Evolutionary conservation across 64 coral and sea anemone genomes (phyloP).

Genomic region (Montipora foliosa): DNA sequence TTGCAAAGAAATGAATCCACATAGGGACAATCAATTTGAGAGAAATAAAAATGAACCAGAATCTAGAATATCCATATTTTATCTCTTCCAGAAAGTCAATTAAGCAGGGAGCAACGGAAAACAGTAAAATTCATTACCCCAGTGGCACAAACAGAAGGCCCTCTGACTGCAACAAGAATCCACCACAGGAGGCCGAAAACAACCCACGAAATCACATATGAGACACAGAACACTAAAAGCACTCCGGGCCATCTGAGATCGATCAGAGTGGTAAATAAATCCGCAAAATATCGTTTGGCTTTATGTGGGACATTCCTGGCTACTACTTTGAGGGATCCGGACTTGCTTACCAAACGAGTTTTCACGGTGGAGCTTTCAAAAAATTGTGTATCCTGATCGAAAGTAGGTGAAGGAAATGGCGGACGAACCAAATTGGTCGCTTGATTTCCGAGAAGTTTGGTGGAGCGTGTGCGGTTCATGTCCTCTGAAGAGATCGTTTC

Average conservation of each 20-base stretch:
- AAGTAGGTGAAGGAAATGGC: conserved; percentile 21
- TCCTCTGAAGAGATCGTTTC: conserved; percentile 10
- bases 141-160: conserved; percentile 70
- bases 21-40: too few relatives aligned
- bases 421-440: not conserved
- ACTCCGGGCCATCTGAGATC: conserved; percentile 86
- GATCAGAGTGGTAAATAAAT: conserved; percentile 90
- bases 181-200: conserved; percentile 88
- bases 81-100: too few relatives aligned
- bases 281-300: conserved; percentile 77
- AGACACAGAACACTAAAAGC: conserved; percentile 66
- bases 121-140: conserved; percentile 44
- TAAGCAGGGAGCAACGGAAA: too few relatives aligned
- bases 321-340: conserved; percentile 70
- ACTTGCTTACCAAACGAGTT: conserved; percentile 80
- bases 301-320: conserved; percentile 76
- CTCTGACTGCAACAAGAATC: conserved; percentile 73
- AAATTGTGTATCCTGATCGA: not conserved
- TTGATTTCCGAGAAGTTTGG: not conserved
- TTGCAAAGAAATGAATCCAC: too few relatives aligned
- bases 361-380: conserved; percentile 14
- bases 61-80: too few relatives aligned
- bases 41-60: too few relatives aligned
- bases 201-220: conserved; percentile 84
- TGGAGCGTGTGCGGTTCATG: not conserved